Conservation (phyloP, 2,797 vertebrate species). For the Holocentrus rufus region DNA sequence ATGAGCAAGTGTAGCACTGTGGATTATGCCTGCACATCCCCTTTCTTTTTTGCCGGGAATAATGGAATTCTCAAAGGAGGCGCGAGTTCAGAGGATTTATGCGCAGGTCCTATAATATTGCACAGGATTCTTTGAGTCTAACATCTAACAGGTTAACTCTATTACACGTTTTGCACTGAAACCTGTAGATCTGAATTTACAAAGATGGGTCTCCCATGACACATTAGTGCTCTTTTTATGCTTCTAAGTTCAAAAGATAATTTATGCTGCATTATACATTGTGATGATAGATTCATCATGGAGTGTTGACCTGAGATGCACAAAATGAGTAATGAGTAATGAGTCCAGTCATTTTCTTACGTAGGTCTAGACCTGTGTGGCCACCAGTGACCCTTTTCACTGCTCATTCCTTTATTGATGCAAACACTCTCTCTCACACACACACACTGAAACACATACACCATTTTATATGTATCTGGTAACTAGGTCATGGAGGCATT, state of each 20-base stretch:
- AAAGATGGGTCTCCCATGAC: slow-evolving; percentile 42
- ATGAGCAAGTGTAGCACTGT: slow-evolving; percentile 41
- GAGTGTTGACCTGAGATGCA: slow-evolving; percentile 39
- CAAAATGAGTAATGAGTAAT: slow-evolving; percentile 14
- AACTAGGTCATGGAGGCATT: slow-evolving; percentile 16
- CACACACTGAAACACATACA: not conserved
- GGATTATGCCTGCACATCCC: slow-evolving; percentile 20
- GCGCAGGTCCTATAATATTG: slow-evolving; percentile 43
- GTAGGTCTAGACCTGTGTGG: not conserved
- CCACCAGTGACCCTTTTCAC: slow-evolving; percentile 11
- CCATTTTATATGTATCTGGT: slow-evolving; percentile 4
- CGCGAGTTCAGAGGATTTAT: slow-evolving; percentile 35
- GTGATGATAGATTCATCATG: slow-evolving; percentile 36
- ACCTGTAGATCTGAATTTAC: slow-evolving; percentile 30
- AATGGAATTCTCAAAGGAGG: slow-evolving; percentile 42
- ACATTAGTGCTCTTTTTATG: slow-evolving; percentile 18
- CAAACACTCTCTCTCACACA: not conserved
- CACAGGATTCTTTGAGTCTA: slow-evolving; percentile 18
- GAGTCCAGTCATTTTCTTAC: slow-evolving; percentile 26
- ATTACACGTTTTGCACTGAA: slow-evolving; percentile 28
- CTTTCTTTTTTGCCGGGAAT: slow-evolving; percentile 23
- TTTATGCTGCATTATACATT: slow-evolving; percentile 39
- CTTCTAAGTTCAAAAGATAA: slow-evolving; percentile 21
- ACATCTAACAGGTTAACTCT: slow-evolving; percentile 26
- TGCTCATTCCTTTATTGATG: slow-evolving; percentile 4